A percentile compares a stretch with the other conserved stretches of the same genome.
phyloP scores from a whole-genome alignment of 2,888 invertebrate species.

The Melanchra persicariae region DNA sequence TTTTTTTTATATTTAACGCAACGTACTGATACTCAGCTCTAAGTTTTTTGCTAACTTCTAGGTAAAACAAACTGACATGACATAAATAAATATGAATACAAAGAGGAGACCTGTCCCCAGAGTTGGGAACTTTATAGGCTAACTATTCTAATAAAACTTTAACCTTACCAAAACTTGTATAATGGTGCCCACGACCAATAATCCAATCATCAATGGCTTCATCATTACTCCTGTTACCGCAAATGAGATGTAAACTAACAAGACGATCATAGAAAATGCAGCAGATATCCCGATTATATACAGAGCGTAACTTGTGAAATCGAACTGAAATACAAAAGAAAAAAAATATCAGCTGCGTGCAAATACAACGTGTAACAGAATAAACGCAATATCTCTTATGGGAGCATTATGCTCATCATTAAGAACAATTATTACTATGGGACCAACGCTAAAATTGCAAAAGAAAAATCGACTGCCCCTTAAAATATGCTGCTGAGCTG shows the following conservation, averaged over 20 bases:
- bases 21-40: too few species aligned
- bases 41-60: too few species aligned
- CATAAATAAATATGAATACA: too few species aligned
- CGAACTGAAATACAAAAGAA: slow-evolving; percentile 49
- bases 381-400: too few species aligned
- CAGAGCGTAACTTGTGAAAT: slow-evolving; percentile 52
- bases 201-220: slow-evolving; percentile 20
- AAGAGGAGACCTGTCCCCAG: too few species aligned
- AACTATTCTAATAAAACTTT: neutral
- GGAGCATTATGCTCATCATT: too few species aligned
- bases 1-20: too few species aligned
- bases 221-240: slow-evolving; percentile 9
- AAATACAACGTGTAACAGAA: neutral
- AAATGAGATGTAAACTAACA: slow-evolving; percentile 16
- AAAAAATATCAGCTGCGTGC: neutral
- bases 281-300: slow-evolving; percentile 25
- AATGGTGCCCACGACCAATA: slow-evolving; percentile 38
- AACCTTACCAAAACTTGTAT: slow-evolving; percentile 53
- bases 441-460: too few species aligned
- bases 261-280: slow-evolving; percentile 28
- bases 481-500: too few species aligned
- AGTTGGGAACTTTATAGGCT: neutral
- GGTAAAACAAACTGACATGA: too few species aligned
- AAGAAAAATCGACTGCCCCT: too few species aligned
- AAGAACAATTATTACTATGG: too few species aligned